phyloP scores from a whole-genome alignment of 1,140 invertebrate genomes.

The Streblospio benedicti region DNA sequence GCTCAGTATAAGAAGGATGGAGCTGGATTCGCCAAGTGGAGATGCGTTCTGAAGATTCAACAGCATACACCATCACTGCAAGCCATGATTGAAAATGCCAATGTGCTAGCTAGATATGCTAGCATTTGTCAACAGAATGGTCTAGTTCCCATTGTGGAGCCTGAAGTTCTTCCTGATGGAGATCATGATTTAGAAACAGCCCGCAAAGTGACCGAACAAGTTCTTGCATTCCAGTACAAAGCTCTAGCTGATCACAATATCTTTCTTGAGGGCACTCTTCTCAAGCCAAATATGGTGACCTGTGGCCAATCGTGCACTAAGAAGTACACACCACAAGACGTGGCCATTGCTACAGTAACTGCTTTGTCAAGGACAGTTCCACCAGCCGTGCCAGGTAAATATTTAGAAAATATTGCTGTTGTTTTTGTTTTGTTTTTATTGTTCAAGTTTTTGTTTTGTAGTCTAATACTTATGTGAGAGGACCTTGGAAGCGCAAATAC shows the following conservation, averaged over 20 bases:
- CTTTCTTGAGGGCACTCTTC: constrained; percentile 88
- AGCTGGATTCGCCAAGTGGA: constrained; percentile 97
- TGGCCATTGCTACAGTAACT: constrained; percentile 72
- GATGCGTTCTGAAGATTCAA: constrained; percentile 90
- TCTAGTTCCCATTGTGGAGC: constrained; percentile 96
- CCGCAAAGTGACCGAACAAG: constrained; percentile 54
- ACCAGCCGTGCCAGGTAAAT: constrained; percentile 67
- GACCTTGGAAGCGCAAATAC: no score
- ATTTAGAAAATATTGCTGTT: no score
- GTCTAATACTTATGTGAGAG: no score
- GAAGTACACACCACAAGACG: constrained; percentile 67
- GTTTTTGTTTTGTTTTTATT: no score
- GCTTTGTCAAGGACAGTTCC: constrained; percentile 82
- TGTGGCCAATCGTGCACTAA: constrained; percentile 65
- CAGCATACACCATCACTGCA: constrained; percentile 79
- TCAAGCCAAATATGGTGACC: constrained; percentile 98
- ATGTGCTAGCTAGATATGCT: constrained; percentile 93
- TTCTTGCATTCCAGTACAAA: constrained; percentile 90
- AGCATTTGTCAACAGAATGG: constrained; percentile 90
- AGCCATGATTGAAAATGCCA: constrained; percentile 86
- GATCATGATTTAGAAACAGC: constrained; percentile 84
- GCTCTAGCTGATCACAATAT: constrained; percentile 93
- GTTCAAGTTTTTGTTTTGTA: no score
- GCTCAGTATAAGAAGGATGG: constrained; percentile 97
- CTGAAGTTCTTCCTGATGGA: constrained; percentile 82